Conservation (phyloP, 2,113 vertebrate genomes). For the Otis tarda region DNA sequence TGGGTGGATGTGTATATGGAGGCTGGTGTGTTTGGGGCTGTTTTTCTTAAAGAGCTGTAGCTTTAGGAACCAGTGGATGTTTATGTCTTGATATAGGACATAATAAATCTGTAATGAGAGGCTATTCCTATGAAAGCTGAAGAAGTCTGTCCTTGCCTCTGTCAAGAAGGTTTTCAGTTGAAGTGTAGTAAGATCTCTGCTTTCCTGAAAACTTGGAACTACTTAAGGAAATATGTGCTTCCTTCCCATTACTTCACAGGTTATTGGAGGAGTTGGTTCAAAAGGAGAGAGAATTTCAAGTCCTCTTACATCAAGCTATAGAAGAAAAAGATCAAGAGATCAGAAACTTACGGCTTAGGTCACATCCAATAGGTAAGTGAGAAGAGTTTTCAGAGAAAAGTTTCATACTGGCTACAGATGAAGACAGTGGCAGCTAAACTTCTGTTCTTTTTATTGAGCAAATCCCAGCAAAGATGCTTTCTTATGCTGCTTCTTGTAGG, state of each 20-base stretch:
- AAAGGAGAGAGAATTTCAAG: conserved; percentile 93
- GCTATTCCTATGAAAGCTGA: background rate
- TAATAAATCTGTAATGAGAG: background rate
- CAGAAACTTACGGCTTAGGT: conserved; percentile 85
- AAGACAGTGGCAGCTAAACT: background rate
- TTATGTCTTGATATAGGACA: background rate
- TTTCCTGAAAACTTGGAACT: background rate
- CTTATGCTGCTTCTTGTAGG: background rate
- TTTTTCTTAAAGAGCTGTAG: background rate
- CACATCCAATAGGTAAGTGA: conserved; percentile 83
- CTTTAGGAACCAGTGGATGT: background rate
- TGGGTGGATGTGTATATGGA: background rate
- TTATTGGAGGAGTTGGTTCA: conserved; percentile 91
- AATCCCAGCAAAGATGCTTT: background rate
- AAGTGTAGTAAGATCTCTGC: background rate
- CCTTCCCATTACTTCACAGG: conserved; percentile 64
- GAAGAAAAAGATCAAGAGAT: conserved; percentile 95
- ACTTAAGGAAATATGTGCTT: background rate
- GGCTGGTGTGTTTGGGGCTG: background rate
- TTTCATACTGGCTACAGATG: background rate
- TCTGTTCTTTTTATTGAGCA: background rate
- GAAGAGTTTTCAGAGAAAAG: background rate
- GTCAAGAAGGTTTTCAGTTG: background rate
- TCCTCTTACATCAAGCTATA: conserved; percentile 91
- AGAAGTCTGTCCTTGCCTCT: background rate